phyloP scores from a whole-genome alignment of 2,113 vertebrate species.

The Bos javanicus region DNA sequence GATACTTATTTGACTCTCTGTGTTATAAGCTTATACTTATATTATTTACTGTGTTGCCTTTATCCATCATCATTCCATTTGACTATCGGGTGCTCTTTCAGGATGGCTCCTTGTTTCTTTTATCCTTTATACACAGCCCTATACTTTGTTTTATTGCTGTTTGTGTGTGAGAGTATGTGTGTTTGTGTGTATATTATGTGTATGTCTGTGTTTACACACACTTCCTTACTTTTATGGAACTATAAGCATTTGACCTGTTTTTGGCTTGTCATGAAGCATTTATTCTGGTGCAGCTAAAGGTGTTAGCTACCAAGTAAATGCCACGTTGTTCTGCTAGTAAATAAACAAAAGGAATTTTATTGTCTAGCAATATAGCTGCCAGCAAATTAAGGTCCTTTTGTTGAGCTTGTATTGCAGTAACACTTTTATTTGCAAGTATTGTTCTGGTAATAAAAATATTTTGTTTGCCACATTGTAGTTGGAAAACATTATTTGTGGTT shows the following conservation, averaged over 20 bases:
- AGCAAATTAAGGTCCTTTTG: background rate
- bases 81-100: background rate
- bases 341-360: background rate
- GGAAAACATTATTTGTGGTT: background rate
- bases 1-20: background rate
- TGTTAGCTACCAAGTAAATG: background rate
- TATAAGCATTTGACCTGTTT: background rate
- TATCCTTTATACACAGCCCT: background rate
- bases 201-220: background rate
- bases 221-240: background rate
- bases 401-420: background rate
- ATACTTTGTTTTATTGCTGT: background rate
- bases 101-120: background rate
- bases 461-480: background rate
- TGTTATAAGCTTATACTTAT: background rate
- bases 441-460: slow-evolving; percentile 27
- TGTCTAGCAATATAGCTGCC: background rate
- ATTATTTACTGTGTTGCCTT: background rate
- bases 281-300: background rate
- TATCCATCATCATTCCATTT: background rate
- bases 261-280: background rate
- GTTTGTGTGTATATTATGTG: background rate
- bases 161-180: background rate
- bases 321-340: background rate
- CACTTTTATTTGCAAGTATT: background rate